Base-by-base conservation (phyloP, 2,113 vertebrate species). In the Oryzias woworae region DNA sequence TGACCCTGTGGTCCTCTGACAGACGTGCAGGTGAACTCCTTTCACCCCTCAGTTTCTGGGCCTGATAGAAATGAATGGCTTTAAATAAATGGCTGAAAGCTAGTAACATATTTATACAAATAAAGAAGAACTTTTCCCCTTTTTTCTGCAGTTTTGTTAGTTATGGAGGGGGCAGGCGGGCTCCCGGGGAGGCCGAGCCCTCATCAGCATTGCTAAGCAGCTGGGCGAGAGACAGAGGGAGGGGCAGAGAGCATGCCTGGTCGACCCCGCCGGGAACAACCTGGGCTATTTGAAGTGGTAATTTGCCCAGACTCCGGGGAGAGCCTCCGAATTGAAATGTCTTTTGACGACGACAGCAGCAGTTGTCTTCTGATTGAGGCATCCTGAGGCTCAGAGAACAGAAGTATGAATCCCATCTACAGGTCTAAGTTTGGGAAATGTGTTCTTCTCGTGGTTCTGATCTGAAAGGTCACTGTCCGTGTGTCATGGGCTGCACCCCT, bases 231-330 rank as follows among this genome's bases (percentile, higher is more conserved):
- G 56, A 54, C 49, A 18, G 36, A 24, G 47, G 49, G 66, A 20
- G 42, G 26, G 42, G 49, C 24, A 44, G 63, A 48, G 28, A 71
- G 52, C 28, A 26, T 43, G 31, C 54, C 31, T 14, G 65, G 61
- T 56, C 73, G 36, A 28, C 68, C 75, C 76, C 73, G 66, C 65
- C 17, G 72, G 84, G 77, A 74, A 68, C 53, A 44, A 87, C 86
- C 86, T 81, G 78, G 66, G 78, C 74, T 81, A 81, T 87, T 87
- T 90, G 87, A 92, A 90, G 89, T 91, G 90, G 45, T 87, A 90
- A 92, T 91, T 83, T 85, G 67, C 80, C 55, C 13, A 8, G 54
- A 74, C 89, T 70, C 69, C 10, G 68, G 77, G 81, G 87, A 90
- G 50, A 51, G 68, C 62, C 4, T 31, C 71, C 82, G 82, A 91